Evolutionary conservation across 2,797 vertebrate genomes (phyloP).

Genomic region (Kryptopterus vitreolus): DNA sequence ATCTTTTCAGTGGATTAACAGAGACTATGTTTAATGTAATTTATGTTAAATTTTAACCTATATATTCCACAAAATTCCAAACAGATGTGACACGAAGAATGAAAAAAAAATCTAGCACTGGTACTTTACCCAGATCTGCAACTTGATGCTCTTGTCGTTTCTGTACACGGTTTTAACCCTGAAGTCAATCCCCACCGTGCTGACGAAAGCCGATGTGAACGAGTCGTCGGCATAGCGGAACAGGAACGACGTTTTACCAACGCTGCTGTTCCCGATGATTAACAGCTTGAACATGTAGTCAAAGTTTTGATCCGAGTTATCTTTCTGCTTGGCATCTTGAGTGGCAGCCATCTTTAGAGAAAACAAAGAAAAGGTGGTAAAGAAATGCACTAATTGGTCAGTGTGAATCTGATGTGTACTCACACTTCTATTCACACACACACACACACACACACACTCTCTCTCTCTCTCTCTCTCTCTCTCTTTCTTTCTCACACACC

Average conservation of each 20-base stretch:
- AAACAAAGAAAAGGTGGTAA: slow-evolving; percentile 25
- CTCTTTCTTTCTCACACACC: background rate
- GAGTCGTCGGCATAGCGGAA: slow-evolving; percentile 97
- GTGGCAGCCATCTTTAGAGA: slow-evolving; percentile 90
- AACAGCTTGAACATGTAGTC: slow-evolving; percentile 99
- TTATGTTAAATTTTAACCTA: background rate
- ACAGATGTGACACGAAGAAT: background rate
- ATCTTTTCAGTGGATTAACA: background rate
- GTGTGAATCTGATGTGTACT: background rate
- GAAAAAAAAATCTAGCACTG: slow-evolving; percentile 35
- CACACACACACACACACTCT: background rate
- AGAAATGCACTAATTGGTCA: too few relatives aligned
- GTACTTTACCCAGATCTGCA: slow-evolving; percentile 93
- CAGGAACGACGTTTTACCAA: slow-evolving; percentile 95
- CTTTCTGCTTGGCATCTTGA: slow-evolving; percentile 93
- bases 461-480: too few relatives aligned
- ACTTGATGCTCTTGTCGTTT: slow-evolving; percentile 98
- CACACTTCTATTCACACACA: background rate
- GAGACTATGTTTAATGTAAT: background rate
- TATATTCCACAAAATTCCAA: background rate
- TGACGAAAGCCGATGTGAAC: slow-evolving; percentile 96
- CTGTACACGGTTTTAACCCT: slow-evolving; percentile 98
- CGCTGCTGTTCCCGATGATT: slow-evolving; percentile 98
- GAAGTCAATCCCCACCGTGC: slow-evolving; percentile 98
- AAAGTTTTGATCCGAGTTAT: slow-evolving; percentile 95